Evolutionary conservation across 2,797 vertebrate species (phyloP).

Genomic region (Xenentodon cancila): DNA sequence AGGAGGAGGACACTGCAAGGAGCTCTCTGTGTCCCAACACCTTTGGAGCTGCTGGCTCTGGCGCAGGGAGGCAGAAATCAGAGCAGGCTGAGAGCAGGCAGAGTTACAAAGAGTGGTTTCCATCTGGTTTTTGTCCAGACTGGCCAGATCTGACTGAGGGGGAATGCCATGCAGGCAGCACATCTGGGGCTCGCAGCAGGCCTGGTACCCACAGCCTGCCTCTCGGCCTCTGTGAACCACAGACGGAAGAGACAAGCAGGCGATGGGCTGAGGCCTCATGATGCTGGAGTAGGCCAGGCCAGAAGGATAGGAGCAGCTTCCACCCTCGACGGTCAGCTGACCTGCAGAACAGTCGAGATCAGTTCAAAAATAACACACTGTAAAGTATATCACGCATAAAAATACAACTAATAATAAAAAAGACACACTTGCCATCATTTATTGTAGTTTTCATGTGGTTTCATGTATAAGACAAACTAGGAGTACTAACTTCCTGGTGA

Average conservation of each 20-base stretch:
- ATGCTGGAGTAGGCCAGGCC: conserved; percentile 74
- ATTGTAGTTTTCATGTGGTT: too few species aligned
- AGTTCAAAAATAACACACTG: neutral
- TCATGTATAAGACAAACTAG: too few species aligned
- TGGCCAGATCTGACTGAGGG: conserved; percentile 70
- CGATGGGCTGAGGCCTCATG: conserved; percentile 83
- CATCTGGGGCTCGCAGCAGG: conserved; percentile 80
- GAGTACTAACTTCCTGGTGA: too few species aligned
- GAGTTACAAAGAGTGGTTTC: conserved; percentile 70
- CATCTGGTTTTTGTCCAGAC: conserved; percentile 75
- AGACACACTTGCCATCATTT: too few species aligned
- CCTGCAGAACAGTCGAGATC: conserved; percentile 78
- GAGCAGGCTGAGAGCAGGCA: conserved; percentile 69
- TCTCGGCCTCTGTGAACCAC: conserved; percentile 78
- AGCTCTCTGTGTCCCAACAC: conserved; percentile 70
- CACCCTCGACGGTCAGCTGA: conserved; percentile 89
- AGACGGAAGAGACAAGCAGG: conserved; percentile 79
- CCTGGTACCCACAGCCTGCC: conserved; percentile 83
- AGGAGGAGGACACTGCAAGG: conserved; percentile 72
- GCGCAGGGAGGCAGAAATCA: conserved; percentile 65
- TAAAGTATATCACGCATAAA: neutral
- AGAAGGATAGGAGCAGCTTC: conserved; percentile 81
- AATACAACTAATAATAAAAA: conserved; percentile 1
- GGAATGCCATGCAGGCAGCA: conserved; percentile 88
- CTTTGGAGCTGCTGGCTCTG: conserved; percentile 70